These are phyloP conservation scores for Sciurus vulgaris DNA, from an alignment of 2,797 vertebrate genomes.

Conservation along the genomic window DNA sequence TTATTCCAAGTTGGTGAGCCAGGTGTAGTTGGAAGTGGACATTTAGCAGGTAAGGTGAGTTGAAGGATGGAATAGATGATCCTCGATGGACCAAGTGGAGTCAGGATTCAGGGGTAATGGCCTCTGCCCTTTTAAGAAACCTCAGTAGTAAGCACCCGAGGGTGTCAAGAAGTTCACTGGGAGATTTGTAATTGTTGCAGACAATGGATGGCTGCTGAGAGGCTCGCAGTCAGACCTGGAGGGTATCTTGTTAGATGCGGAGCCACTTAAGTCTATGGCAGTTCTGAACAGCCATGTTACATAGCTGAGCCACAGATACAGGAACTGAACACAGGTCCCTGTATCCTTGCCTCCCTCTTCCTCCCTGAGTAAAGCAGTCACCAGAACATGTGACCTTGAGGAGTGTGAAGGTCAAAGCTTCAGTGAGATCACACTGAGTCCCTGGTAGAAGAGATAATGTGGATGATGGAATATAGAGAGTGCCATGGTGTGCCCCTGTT, in stretches of 20 bases:
- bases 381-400: not conserved
- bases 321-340: not conserved
- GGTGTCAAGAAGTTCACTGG: not conserved
- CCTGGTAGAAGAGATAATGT: not conserved
- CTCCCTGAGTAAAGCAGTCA: not conserved
- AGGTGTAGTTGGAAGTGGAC: not conserved
- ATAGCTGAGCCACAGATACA: not conserved
- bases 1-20: not conserved
- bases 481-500: not conserved
- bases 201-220: not conserved
- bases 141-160: not conserved
- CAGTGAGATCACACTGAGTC: not conserved
- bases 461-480: not conserved
- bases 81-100: not conserved
- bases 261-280: not conserved
- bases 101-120: not conserved
- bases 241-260: not conserved
- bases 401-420: not conserved
- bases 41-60: not conserved
- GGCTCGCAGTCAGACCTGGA: not conserved
- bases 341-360: not conserved
- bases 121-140: conserved; percentile 29
- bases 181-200: not conserved
- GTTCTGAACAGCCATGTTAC: not conserved
- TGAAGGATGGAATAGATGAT: not conserved